Evolutionary conservation across 2,797 vertebrate genomes (phyloP), one percentile per base, ranked within the genome.

Genomic region (Darevskia mixta): DNA sequence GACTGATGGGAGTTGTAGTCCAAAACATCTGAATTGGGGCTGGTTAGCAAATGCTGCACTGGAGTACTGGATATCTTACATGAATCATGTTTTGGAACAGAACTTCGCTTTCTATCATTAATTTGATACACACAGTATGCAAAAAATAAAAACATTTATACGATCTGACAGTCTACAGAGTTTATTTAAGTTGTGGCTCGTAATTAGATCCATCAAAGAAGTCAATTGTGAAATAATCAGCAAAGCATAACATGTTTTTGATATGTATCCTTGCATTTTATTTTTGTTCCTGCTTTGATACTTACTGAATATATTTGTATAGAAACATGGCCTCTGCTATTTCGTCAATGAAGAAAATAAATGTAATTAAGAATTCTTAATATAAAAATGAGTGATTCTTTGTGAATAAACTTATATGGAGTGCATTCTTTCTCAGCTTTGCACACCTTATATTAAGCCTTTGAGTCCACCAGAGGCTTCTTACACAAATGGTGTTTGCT

Each of bases 161-260:
- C 0, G 72, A 15, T 18, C 64, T 91, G 86, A 80, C 38, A 90
- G 67, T 45, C 91, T 90, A 90, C 72, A 72, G 71, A 89, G 0
- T 8, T 64, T 79, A 17, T n/a, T 92, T 94, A 87, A 92, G 86
- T 91, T 91, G 92, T 91, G 92, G 91, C 35, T 73, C 27, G 55
- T 81, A 83, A n/a, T 25, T 90, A 87, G n/a, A 18, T 86, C 49
- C 84, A 92, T 64, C 17, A 87, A 38, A 71, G 32, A 25, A 79
- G 45, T 69, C 27, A 82, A 8, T 38, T 45, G 13, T 71, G 43
- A 67, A 69, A 45, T 45, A 20, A 71, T 82, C 38, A 82, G 27
- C 41, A 69, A 69, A 38, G 23, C 32, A 66, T 43, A 13, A 38
- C 64, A 35, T 64, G 41, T 71, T n/a, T 20, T 55, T 58, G 13